Evolutionary conservation across 2,888 invertebrate species (phyloP).

Genomic region (Encarsia formosa): DNA sequence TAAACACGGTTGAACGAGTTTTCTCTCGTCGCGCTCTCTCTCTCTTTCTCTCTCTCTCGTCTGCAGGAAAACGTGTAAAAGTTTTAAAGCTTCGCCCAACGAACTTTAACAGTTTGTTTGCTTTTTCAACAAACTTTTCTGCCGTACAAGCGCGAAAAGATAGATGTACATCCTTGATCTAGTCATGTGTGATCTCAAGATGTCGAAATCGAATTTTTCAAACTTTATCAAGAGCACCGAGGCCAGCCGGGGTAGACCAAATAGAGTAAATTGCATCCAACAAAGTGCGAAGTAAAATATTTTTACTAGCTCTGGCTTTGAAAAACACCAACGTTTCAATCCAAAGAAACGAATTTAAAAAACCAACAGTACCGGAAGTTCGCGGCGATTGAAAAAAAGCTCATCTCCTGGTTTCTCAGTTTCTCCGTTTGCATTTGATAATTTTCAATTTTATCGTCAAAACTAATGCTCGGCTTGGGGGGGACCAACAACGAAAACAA

Average conservation of each 20-base stretch:
- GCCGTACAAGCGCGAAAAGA: background rate
- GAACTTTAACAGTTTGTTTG: background rate
- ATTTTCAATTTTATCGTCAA: slow-evolving; percentile 37
- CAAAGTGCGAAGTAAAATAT: no score
- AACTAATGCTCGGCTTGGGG: slow-evolving; percentile 12
- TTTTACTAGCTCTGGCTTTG: no score
- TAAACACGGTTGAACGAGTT: slow-evolving; percentile 3
- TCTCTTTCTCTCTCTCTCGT: no score
- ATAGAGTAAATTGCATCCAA: no score
- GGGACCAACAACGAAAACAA: slow-evolving; percentile 5
- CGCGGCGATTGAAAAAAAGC: no score
- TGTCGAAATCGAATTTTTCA: background rate
- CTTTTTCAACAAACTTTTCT: background rate
- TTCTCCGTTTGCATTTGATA: slow-evolving; percentile 23
- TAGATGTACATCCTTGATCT: background rate
- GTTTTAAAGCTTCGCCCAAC: slow-evolving; percentile 2
- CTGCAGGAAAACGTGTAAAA: background rate
- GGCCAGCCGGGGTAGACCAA: no score
- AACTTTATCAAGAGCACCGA: background rate
- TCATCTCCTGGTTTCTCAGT: no score
- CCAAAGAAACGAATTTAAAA: background rate
- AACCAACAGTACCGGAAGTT: slow-evolving; percentile 13
- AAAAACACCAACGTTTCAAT: no score
- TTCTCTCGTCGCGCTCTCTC: no score
- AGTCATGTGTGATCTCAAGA: background rate